phyloP scores from a whole-genome alignment of 2,797 vertebrate genomes.

The Capromys pilorides region DNA sequence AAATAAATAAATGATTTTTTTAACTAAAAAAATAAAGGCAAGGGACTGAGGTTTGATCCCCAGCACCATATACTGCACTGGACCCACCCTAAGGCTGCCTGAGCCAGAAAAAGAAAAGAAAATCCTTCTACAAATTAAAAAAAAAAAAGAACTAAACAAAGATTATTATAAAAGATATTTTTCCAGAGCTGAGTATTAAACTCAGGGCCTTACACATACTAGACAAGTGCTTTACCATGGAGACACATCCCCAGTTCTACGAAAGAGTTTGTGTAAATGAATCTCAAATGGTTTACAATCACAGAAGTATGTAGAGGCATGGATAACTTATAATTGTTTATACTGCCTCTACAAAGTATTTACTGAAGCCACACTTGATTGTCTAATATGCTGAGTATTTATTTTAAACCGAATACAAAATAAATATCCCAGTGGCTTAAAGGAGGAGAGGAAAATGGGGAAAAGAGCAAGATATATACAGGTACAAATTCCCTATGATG shows the following conservation, averaged over 20 bases:
- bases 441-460: too few relatives aligned
- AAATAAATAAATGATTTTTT: too few relatives aligned
- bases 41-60: too few relatives aligned
- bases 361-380: conserved; percentile 47
- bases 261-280: conserved; percentile 54
- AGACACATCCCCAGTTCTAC: neutral
- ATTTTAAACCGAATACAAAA: conserved; percentile 61
- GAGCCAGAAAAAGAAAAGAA: too few relatives aligned
- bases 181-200: neutral
- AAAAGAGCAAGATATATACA: too few relatives aligned
- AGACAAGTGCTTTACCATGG: neutral
- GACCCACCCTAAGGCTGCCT: too few relatives aligned
- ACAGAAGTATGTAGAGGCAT: conserved; percentile 7
- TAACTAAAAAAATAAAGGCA: neutral
- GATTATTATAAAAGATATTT: neutral
- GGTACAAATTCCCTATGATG: too few relatives aligned
- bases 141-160: conserved; percentile 25
- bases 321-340: conserved; percentile 42
- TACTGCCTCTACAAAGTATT: conserved; percentile 30
- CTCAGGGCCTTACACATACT: neutral
- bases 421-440: neutral
- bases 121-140: too few relatives aligned
- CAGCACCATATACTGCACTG: too few relatives aligned
- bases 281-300: neutral
- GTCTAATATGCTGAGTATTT: conserved; percentile 15